Evolutionary conservation across 2,797 vertebrate genomes (phyloP), one percentile per base, ranked within the genome.

Genomic region (Leptatherina wallacei): DNA sequence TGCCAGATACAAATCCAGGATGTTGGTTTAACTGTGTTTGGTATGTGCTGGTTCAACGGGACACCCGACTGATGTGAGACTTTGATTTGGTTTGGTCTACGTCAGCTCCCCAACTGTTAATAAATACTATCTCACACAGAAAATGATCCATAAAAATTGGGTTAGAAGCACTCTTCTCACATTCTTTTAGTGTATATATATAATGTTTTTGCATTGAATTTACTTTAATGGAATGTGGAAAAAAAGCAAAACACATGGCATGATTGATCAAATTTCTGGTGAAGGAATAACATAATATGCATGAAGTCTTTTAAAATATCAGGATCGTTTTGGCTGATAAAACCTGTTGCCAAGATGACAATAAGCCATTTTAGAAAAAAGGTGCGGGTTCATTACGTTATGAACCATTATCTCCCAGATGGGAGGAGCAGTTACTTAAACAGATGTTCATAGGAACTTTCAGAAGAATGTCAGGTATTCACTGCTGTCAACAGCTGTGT

Each of bases 391-490:
- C 71, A 60, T 82, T 87, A 73, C 33, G 14, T 77, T 81, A 85
- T 13, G 0, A 51, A 38, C 49, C 24, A 3, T 67, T 63, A 49
- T 67, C 0, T 77, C 58, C 14, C 4, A 0, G 20, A 20, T 64
- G 72, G 66, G 75, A 68, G 70, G 61, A 77, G 66, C 27, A 61
- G 5, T 62, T 54, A 63, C n/a, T 57, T 2, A 9, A 77, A 33
- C 82, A 86, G 79, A 86, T 89, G 82, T 77, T 63, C 24, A 11
- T 1, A 24, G 8, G 22, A 73, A 66, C 2, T 32, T 44, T 73
- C 11, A 44, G n/a, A 84, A 86, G 75, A 69, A 84, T 91, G 16
- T 64, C 2, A 80, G 70, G 51, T 44, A 84, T 88, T 80, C 47
- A 4, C 11, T 9, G 20, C 56, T 69, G 62, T 81, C 73, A 73